Evolutionary conservation across 2,888 invertebrate genomes (phyloP), one percentile per base, ranked within the genome.

Genomic region (Chaetogeoica ovagalla): DNA sequence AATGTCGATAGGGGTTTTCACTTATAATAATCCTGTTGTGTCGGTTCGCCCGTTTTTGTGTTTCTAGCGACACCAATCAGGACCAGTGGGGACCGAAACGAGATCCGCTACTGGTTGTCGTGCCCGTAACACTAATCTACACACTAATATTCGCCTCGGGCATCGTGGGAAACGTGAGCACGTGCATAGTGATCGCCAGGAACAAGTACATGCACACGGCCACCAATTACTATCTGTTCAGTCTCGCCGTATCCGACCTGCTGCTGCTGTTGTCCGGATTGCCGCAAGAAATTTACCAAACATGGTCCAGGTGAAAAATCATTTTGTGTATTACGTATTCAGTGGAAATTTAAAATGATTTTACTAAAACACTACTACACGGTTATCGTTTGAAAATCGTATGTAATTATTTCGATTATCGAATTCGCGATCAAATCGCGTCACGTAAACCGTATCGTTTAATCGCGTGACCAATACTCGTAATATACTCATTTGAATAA

Each of bases 171-270:
- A 94, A 94, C 85, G 88, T 92, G 69, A 91, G 91, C 85, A 94
- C 93, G 0, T 94, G 94, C 85, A 88, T 93, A 15, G 93, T 94
- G 8, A 93, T 94, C 59, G 89, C 91, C 0, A 88, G 90, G 72
- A 94, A 93, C 85, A 89, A 90, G 81, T 91, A 92, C 82, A 94
- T 94, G 94, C 93, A 93, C 86, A 94, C 94, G 0, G 92, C 93
- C 2, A 94, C 94, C 8, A 94, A 94, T 86, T 94, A 92, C 85
- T 94, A 94, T 85, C 88, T 94, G 59, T 93, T 94, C 87, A 93
- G 92, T 85, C 87, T 94, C 83, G 93, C 94, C 0, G 89, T 94
- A 19, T 93, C 93, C 2, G 94, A 94, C 86, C 87, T 94, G 19
- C 87, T 94, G 69, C 87, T 94, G 15, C 87, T 94, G 39, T 86